phyloP scores from a whole-genome alignment of 2,797 vertebrate species.

The Smutsia gigantea region DNA sequence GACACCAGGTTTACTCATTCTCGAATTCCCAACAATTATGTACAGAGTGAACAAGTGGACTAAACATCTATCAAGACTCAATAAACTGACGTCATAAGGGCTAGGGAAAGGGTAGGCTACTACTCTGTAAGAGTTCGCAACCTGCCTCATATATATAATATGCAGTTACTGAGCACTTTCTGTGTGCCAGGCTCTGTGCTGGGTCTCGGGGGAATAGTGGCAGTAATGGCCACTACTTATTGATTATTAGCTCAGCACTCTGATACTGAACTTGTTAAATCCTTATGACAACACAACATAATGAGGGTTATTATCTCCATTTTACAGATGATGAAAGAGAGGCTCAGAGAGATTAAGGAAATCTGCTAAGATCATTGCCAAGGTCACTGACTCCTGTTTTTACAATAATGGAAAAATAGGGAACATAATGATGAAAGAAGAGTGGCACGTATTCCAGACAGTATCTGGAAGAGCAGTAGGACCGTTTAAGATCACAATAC shows the following conservation, averaged over 20 bases:
- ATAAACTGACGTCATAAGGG: accelerated
- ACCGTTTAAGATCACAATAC: not conserved
- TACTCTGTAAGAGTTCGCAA: not conserved
- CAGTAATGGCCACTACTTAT: not conserved
- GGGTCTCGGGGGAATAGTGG: not conserved
- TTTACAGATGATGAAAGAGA: not conserved
- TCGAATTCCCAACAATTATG: not conserved
- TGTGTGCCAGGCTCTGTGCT: not conserved
- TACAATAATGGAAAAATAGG: not conserved
- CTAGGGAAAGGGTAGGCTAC: not conserved
- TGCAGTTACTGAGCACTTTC: not conserved
- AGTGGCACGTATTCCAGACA: not conserved
- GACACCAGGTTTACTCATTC: not conserved
- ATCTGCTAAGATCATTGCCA: not conserved
- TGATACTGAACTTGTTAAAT: not conserved
- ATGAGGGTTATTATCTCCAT: not conserved
- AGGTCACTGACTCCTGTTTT: not conserved
- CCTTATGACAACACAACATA: not conserved
- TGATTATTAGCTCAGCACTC: not conserved
- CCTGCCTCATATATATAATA: not conserved
- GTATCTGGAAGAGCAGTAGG: not conserved
- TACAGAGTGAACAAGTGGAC: not conserved
- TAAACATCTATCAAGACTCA: not conserved
- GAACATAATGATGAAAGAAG: not conserved
- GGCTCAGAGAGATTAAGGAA: not conserved